Conservation (phyloP, 2,113 vertebrate genomes). For the Vimba vimba region DNA sequence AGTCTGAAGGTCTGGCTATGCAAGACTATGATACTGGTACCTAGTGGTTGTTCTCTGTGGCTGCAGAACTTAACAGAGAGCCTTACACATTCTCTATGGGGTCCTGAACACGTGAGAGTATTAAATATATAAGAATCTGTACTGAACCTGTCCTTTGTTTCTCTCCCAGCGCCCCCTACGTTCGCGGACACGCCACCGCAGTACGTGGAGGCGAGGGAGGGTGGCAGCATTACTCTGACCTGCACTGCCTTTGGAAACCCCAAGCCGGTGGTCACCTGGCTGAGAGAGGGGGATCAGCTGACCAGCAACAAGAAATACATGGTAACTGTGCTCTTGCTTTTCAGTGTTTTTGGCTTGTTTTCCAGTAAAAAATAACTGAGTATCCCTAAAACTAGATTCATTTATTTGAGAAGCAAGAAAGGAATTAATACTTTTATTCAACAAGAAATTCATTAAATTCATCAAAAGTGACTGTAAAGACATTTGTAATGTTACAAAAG, state of each 20-base stretch:
- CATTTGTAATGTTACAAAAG: neutral
- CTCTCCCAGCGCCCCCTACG: constrained; percentile 88
- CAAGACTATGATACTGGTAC: too few relatives aligned
- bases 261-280: constrained; percentile 96
- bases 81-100: neutral
- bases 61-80: too few relatives aligned
- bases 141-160: constrained; percentile 11
- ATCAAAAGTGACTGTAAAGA: neutral
- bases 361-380: neutral
- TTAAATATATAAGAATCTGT: neutral
- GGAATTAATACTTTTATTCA: neutral
- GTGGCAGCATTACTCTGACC: constrained; percentile 88
- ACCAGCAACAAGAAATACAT: constrained; percentile 87
- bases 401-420: too few relatives aligned
- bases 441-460: neutral
- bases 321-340: constrained; percentile 71
- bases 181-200: constrained; percentile 96
- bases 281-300: constrained; percentile 89
- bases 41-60: too few relatives aligned
- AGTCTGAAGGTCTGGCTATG: too few relatives aligned
- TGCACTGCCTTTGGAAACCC: constrained; percentile 97
- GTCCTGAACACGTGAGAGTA: neutral
- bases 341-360: neutral
- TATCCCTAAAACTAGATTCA: too few relatives aligned
- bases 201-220: constrained; percentile 97